Evolutionary conservation across 53 echinoderm and acorn worm genomes (phyloP), one percentile per base, ranked within the genome.

Genomic region (Echinometra lucunter): DNA sequence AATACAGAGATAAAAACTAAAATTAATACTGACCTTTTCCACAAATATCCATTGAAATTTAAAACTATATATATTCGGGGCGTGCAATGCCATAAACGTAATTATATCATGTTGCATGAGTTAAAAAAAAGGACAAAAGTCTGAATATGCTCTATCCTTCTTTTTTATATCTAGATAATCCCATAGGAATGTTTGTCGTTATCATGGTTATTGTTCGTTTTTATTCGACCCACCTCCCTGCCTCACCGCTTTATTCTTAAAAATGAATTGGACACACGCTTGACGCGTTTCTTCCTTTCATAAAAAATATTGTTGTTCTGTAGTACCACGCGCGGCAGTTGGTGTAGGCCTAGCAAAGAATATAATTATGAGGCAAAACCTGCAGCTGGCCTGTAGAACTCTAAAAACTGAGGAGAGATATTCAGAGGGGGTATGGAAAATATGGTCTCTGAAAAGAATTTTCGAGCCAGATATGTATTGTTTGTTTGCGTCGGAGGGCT

Each of bases 381-480:
- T n/a, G 85, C 85, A 85, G 85, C 85, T 85, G n/a, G n/a, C n/a
- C n/a, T n/a, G 85, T 49, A 49, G 25, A 25, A 28, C 53, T 25
- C 27, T 47, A 9, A 47, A n/a, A 83, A n/a, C 4, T 47, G 28
- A 85, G 49, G 34, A 49, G 49, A 85, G 15, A 85, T 85, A 85
- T 85, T 47, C 85, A 45, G 85, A 45, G 85, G 78, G 83, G 49
- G 85, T 85, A n/a, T n/a, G 85, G 49, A 85, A 85, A 85, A 85
- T 85, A 85, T 85, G 85, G 85, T 16, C 28, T 47, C n/a, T 85
- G 81, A 85, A 85, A 85, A n/a, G 85, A 85, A 45, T 85, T n/a
- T 85, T 85, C 85, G 85, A 30, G 27, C 18, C 16, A 49, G 85
- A 85, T 45, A 34, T 78, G 28, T 85, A 47, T 85, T 85, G 30